Conservation (phyloP, 2,888 invertebrate genomes). For the Plebejus melissa region DNA sequence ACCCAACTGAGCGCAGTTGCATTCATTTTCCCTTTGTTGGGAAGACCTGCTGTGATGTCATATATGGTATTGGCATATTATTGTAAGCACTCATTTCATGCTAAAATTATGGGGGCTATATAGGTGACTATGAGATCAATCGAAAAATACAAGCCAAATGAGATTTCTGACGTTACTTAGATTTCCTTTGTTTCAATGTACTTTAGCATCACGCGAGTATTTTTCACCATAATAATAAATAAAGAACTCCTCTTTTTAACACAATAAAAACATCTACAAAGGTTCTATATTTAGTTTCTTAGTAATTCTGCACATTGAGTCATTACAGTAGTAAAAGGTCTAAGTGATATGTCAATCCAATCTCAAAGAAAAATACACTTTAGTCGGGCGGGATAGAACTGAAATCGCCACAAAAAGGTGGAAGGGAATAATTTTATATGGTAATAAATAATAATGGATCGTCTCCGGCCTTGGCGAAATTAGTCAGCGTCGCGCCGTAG, state of each 20-base stretch:
- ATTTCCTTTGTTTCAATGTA: neutral
- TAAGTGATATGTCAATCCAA: slow-evolving; percentile 52
- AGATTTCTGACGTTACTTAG: neutral
- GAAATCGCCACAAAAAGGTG: slow-evolving; percentile 38
- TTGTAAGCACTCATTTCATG: neutral
- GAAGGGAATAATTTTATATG: slow-evolving; percentile 56
- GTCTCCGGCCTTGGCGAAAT: slow-evolving; percentile 71
- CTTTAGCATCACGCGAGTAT: neutral
- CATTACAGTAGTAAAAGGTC: slow-evolving; percentile 59
- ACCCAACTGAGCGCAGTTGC: slow-evolving; percentile 14
- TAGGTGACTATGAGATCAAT: neutral
- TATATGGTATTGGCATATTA: slow-evolving; percentile 17
- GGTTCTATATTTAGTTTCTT: slow-evolving; percentile 59
- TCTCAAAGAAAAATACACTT: slow-evolving; percentile 44
- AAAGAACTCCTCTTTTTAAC: slow-evolving; percentile 29
- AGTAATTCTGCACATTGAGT: slow-evolving; percentile 61
- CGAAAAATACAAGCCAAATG: neutral
- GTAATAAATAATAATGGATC: slow-evolving; percentile 76
- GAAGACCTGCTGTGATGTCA: slow-evolving; percentile 23
- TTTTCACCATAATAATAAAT: slow-evolving; percentile 36
- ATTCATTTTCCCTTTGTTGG: slow-evolving; percentile 24
- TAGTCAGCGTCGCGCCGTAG: slow-evolving; percentile 60
- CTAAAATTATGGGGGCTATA: neutral
- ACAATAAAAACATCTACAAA: slow-evolving; percentile 41
- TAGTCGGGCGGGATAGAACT: slow-evolving; percentile 46